These are phyloP conservation scores for Caenorhabditis inopinata DNA, from an alignment of 1,140 invertebrate species.

Conservation along the genomic window DNA sequence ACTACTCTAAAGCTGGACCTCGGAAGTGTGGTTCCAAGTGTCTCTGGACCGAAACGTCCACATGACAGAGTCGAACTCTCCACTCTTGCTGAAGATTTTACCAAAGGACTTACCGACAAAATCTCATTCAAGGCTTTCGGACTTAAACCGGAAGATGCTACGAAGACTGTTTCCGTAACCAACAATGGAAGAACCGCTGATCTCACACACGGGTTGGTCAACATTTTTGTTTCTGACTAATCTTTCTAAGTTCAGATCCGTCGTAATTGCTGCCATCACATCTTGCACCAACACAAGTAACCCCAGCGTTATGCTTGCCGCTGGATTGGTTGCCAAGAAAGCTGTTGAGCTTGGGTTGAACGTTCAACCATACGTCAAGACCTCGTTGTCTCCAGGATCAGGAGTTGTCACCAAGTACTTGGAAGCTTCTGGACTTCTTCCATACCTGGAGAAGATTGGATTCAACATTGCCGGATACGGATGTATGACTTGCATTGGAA, in stretches of 20 bases:
- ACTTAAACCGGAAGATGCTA: constrained; percentile 74
- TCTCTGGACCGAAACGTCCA: constrained; percentile 92
- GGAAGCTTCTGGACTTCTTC: constrained; percentile 78
- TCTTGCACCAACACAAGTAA: constrained; percentile 97
- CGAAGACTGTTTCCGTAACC: constrained; percentile 65
- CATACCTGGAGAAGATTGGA: constrained; percentile 81
- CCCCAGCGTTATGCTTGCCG: constrained; percentile 93
- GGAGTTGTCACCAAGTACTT: constrained; percentile 97
- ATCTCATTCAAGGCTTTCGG: constrained; percentile 77
- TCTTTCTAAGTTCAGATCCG: constrained; percentile 74
- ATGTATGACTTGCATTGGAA: constrained; percentile 98
- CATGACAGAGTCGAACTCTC: constrained; percentile 88
- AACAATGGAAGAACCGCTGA: constrained; percentile 39
- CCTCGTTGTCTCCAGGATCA: constrained; percentile 89
- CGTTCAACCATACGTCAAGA: constrained; percentile 91
- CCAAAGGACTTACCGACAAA: constrained; percentile 82
- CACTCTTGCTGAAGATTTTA: constrained; percentile 87
- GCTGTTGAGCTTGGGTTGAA: constrained; percentile 85
- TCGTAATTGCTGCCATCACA: constrained; percentile 95
- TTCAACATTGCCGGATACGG: constrained; percentile 93
- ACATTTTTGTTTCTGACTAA: constrained; percentile 79
- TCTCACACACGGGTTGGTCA: constrained; percentile 25
- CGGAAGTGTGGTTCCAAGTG: constrained; percentile 83
- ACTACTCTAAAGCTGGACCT: constrained; percentile 82
- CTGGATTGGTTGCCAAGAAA: constrained; percentile 75